Evolutionary conservation across 53 echinoderm and acorn worm genomes (phyloP), one percentile per base, ranked within the genome.

Genomic region (Stichopus horrens): DNA sequence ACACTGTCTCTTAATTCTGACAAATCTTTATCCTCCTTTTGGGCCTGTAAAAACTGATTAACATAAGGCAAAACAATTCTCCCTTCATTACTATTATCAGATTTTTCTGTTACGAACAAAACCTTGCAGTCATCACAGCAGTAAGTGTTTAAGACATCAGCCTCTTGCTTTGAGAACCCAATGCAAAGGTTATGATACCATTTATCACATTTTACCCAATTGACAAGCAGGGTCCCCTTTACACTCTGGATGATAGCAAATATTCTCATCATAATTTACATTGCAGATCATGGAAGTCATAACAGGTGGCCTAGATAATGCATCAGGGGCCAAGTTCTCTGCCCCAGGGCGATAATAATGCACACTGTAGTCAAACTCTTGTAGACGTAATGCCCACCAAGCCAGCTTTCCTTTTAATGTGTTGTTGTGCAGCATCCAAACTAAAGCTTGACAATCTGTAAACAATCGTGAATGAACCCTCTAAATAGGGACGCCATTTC

Each of bases 161-260:
- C 81, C 20, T 87, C 68, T 52, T 73, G 8, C 74, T 55, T 90
- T 68, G 9, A 78, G 57, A 11, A 74, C 13, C 18, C 59, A 68
- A 16, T 23, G 57, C 21, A 92, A 6, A n/a, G 23, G 54, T 5
- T 87, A 53, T 90, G 92, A 56, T 86, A 90, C 90, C 90, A 92
- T 58, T 51, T 16, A 74, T 90, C 65, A 74, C 92, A 92, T 16
- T 87, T 87, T 10, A 90, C 76, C 92, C 90, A 92, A 75, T 92
- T 77, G 4, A 92, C 7, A 6, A 92, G 75, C 10, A 7, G 10
- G 81, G 19, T 80, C 81, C 8, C 81, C 81, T 51, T 53, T 37
- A 80, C 81, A 80, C 4, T 52, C 21, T 3, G 37, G 37, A 4
- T 65, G 56, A 11, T 68, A 78, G 37, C 37, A 37, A n/a, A n/a